Percentiles rank a stretch among this genome's conserved stretches.
phyloP scores from a whole-genome alignment of 2,113 vertebrate genomes.

The Grammomys dolichurus region DNA sequence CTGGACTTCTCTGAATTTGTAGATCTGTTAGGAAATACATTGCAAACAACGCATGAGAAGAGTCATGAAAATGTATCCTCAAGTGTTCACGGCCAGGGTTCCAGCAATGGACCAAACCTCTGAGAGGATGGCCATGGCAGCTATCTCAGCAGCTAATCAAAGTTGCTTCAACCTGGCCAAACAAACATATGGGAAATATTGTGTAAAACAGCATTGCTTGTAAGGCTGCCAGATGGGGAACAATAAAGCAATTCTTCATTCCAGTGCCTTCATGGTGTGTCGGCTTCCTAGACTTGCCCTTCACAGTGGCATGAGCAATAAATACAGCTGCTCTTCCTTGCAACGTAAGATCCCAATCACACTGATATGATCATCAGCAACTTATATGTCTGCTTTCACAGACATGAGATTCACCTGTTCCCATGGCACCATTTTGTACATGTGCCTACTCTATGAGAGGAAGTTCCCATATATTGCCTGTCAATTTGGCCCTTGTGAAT shows the following conservation, averaged over 20 bases:
- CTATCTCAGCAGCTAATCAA: background rate
- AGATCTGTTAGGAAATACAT: background rate
- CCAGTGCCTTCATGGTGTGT: background rate
- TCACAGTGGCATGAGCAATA: background rate
- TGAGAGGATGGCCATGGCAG: background rate
- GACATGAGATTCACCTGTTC: no score
- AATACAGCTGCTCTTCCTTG: background rate
- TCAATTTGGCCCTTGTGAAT: background rate
- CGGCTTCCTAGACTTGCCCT: accelerated
- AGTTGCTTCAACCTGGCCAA: background rate
- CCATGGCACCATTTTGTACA: background rate
- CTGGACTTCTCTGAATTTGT: conserved; percentile 68
- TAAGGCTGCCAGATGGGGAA: accelerated
- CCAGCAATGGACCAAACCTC: background rate
- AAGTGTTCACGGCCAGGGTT: background rate
- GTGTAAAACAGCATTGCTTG: background rate
- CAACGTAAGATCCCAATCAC: no score
- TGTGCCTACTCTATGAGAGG: background rate
- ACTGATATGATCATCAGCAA: background rate
- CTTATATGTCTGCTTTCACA: background rate
- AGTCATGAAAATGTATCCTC: conserved; percentile 23
- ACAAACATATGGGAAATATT: background rate
- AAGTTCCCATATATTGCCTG: no score
- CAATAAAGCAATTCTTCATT: conserved; percentile 64
- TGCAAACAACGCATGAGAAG: background rate